These are phyloP conservation scores for Naso thynnoides DNA, from an alignment of 2,797 vertebrate species.

Conservation along the genomic window DNA sequence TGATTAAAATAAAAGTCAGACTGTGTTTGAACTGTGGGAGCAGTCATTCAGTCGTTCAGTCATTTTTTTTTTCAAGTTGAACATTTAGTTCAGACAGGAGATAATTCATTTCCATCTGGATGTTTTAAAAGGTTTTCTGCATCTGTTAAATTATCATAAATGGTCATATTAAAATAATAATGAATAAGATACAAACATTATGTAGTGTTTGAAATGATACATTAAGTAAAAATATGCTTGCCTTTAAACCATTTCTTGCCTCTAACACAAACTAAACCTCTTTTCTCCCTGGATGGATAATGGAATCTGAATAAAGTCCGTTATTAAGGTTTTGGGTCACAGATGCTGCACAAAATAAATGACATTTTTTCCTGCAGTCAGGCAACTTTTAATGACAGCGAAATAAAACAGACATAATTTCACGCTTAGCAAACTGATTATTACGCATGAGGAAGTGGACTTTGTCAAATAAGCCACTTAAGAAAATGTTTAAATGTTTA, in stretches of 20 bases:
- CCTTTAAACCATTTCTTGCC: not conserved
- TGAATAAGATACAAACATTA: not conserved
- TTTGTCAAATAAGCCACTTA: constrained; percentile 26
- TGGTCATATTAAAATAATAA: too few relatives aligned
- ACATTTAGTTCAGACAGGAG: too few relatives aligned
- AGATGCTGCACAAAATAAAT: constrained; percentile 51
- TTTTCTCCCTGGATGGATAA: constrained; percentile 6
- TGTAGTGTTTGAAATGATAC: not conserved
- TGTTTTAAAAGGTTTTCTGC: too few relatives aligned
- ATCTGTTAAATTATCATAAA: too few relatives aligned
- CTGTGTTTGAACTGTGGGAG: not conserved
- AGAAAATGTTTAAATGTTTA: not conserved
- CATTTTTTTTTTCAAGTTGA: too few relatives aligned
- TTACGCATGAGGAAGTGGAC: constrained; percentile 24
- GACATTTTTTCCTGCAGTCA: constrained; percentile 30
- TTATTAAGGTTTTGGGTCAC: constrained; percentile 30
- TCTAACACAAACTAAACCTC: not conserved
- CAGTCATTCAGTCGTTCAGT: too few relatives aligned
- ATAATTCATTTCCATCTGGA: too few relatives aligned
- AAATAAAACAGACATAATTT: constrained; percentile 44
- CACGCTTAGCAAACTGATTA: constrained; percentile 42
- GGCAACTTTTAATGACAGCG: constrained; percentile 16
- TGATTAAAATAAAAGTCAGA: too few relatives aligned
- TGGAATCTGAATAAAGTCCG: constrained; percentile 23
- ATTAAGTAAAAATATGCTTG: too few relatives aligned